These are phyloP conservation scores for Drosophila subsilvestris DNA, from an alignment of 2,888 invertebrate species.

Conservation along the genomic window DNA sequence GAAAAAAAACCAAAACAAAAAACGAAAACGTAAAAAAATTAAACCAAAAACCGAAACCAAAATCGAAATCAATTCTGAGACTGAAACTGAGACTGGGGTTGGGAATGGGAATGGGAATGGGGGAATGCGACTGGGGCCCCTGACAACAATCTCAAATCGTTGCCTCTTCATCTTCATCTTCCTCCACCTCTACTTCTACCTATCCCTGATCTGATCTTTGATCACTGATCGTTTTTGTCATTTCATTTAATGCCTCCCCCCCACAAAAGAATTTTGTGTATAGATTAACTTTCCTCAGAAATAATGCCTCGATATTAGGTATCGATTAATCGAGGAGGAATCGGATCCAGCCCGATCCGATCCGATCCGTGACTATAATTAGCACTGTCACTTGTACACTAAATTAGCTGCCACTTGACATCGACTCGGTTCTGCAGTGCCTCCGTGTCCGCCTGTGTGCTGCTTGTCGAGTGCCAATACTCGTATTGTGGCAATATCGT, in stretches of 20 bases:
- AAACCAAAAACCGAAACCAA: slow-evolving; percentile 43
- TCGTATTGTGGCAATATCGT: slow-evolving; percentile 49
- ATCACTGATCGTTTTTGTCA: slow-evolving; percentile 52
- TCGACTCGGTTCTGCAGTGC: slow-evolving; percentile 3
- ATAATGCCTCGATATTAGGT: not conserved
- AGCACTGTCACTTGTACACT: slow-evolving; percentile 26
- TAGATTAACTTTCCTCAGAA: slow-evolving; percentile 16
- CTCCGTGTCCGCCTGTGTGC: not conserved
- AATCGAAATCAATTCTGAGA: slow-evolving; percentile 31
- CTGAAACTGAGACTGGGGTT: slow-evolving; percentile 31
- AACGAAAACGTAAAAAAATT: slow-evolving; percentile 3
- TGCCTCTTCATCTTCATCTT: slow-evolving; percentile 18
- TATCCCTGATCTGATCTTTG: not conserved
- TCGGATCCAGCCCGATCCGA: not conserved
- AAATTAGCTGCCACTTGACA: slow-evolving; percentile 14
- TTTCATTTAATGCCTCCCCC: slow-evolving; percentile 67
- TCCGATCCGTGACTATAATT: slow-evolving; percentile 25
- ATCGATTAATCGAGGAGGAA: not conserved
- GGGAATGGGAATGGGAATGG: no score
- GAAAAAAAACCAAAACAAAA: slow-evolving; percentile 24
- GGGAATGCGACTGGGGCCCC: no score
- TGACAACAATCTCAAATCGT: slow-evolving; percentile 39
- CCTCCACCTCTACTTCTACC: not conserved
- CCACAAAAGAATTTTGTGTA: not conserved
- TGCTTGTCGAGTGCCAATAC: slow-evolving; percentile 39